Evolutionary conservation across 1,140 invertebrate species (phyloP).

Genomic region (Ephestia elutella): DNA sequence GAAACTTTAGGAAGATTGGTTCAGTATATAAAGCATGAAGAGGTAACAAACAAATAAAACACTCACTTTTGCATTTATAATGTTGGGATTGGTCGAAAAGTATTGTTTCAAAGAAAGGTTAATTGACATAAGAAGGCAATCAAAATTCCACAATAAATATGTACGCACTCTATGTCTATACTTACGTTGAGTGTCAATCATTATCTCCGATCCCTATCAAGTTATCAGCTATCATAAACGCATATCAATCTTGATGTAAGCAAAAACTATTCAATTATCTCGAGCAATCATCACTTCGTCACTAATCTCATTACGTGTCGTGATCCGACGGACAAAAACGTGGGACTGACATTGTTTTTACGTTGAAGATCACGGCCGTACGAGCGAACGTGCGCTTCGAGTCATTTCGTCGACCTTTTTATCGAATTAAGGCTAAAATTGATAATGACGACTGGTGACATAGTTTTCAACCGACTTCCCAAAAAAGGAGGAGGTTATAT

Average conservation of each 20-base stretch:
- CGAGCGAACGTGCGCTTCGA: neutral
- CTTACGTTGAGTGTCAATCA: neutral
- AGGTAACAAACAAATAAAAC: too few relatives aligned
- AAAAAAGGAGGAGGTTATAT: too few relatives aligned
- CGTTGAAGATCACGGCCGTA: constrained; percentile 51
- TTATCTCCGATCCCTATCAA: neutral
- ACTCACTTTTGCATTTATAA: too few relatives aligned
- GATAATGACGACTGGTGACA: neutral
- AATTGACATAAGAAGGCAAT: too few relatives aligned
- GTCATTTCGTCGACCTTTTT: neutral
- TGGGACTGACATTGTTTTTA: constrained; percentile 44
- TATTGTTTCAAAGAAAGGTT: too few relatives aligned
- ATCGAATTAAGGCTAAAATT: neutral
- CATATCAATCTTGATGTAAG: neutral
- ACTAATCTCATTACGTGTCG: constrained; percentile 28
- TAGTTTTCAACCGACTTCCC: too few relatives aligned
- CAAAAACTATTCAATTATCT: neutral
- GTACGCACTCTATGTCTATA: neutral
- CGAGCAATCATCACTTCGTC: neutral
- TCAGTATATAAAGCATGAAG: too few relatives aligned
- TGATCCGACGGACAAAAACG: constrained; percentile 51
- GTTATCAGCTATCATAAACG: neutral
- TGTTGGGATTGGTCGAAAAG: too few relatives aligned
- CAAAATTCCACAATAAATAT: too few relatives aligned
- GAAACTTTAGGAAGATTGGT: too few relatives aligned